Conservation (phyloP, 2,888 invertebrate genomes). For the Dicranocentrus wangi region DNA sequence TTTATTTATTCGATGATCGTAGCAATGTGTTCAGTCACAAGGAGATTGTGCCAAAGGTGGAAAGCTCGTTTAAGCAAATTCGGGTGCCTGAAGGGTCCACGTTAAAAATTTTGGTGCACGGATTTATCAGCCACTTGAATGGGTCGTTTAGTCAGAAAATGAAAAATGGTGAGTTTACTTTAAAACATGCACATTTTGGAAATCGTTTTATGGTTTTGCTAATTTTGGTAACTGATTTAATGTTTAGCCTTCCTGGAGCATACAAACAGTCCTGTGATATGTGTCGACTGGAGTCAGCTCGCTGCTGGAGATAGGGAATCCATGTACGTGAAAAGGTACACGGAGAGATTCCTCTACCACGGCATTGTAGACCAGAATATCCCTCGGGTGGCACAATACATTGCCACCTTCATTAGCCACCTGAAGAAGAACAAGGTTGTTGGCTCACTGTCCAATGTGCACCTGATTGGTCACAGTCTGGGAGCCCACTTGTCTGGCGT, state of each 20-base stretch:
- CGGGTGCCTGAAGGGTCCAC: background rate
- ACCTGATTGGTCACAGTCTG: slow-evolving; percentile 12
- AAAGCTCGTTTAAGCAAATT: background rate
- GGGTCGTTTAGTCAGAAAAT: slow-evolving; percentile 1
- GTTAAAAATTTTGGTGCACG: background rate
- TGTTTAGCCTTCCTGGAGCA: background rate
- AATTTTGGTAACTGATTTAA: background rate
- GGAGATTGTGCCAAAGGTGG: background rate
- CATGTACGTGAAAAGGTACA: too few species aligned
- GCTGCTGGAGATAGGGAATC: background rate
- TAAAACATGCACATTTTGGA: too few species aligned
- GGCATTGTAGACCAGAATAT: background rate
- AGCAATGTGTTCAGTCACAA: background rate
- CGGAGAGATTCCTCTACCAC: background rate
- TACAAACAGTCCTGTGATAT: background rate
- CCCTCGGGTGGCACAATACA: background rate
- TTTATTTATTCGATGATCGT: background rate
- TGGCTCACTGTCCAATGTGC: background rate
- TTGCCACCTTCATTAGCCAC: background rate
- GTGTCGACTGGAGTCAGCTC: slow-evolving; percentile 10
- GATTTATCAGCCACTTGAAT: background rate
- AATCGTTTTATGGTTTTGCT: too few species aligned
- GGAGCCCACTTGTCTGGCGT: slow-evolving; percentile 73
- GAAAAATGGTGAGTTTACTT: background rate
- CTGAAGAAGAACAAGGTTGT: background rate